Evolutionary conservation across 2,113 vertebrate genomes (phyloP).

Genomic region (Macquaria australasica): DNA sequence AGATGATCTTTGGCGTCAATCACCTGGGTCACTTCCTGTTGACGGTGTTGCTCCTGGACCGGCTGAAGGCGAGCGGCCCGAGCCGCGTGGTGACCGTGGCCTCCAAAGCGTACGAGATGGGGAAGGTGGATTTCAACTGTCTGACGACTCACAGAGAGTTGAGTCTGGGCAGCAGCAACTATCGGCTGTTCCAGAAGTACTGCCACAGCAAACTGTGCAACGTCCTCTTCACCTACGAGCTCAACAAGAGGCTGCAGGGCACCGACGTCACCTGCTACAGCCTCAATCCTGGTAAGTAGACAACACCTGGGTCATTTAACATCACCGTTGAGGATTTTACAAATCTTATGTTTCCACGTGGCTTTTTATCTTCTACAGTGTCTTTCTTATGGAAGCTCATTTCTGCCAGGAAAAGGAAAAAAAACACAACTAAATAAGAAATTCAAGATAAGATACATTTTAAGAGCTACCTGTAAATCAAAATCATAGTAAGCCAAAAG

Average conservation of each 20-base stretch:
- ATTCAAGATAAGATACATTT: no score
- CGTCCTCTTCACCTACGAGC: constrained; percentile 77
- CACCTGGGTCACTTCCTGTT: constrained; percentile 80
- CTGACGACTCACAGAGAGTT: constrained; percentile 74
- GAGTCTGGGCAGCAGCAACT: not conserved
- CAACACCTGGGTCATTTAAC: not conserved
- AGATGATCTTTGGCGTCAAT: constrained; percentile 87
- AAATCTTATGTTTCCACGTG: not conserved
- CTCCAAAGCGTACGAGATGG: constrained; percentile 76
- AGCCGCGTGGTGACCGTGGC: constrained; percentile 87
- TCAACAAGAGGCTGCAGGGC: constrained; percentile 84
- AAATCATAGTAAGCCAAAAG: no score
- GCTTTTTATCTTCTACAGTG: not conserved
- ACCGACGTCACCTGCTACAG: constrained; percentile 86
- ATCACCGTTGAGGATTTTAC: not conserved
- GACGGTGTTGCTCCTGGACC: constrained; percentile 86
- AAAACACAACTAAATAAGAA: not conserved
- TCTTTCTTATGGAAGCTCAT: not conserved
- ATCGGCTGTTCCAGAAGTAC: constrained; percentile 77
- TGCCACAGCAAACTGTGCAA: constrained; percentile 87
- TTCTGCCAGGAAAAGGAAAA: not conserved
- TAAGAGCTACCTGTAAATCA: no score
- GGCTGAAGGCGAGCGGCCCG: constrained; percentile 81
- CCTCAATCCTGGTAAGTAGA: constrained; percentile 63
- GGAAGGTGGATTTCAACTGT: constrained; percentile 75